Evolutionary conservation across 2,888 invertebrate genomes (phyloP).

Genomic region (Tromatobia lineatoria): DNA sequence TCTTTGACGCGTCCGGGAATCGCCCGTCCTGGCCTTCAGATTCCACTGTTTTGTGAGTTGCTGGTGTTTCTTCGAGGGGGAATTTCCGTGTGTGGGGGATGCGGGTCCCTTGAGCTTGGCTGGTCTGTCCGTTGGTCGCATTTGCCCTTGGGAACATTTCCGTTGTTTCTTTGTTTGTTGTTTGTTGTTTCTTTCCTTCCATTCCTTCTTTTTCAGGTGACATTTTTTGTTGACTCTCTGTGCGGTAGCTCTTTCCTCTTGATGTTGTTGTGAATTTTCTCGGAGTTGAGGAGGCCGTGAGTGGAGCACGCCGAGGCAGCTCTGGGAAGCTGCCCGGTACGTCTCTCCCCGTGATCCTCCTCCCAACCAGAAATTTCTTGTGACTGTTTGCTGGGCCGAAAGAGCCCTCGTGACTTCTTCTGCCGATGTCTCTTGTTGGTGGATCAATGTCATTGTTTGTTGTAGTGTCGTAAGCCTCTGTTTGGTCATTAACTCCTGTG

Average conservation of each 20-base stretch:
- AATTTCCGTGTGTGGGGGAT: conserved; percentile 3
- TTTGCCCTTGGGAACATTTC: not conserved
- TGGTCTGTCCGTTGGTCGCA: conserved; percentile 1
- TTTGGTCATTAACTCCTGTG: conserved; percentile 1
- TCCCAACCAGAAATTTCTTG: not conserved
- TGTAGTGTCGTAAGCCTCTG: not conserved
- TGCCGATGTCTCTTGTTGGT: conserved; percentile 5
- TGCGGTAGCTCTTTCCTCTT: not conserved
- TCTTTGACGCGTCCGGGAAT: conserved; percentile 3
- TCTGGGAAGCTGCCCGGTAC: conserved; percentile 6
- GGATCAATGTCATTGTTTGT: conserved; percentile 3
- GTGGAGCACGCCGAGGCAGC: not conserved
- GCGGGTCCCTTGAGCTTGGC: not conserved
- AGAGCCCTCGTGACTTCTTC: conserved; percentile 5
- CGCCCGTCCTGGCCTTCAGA: not conserved
- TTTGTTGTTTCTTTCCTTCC: conserved; percentile 1
- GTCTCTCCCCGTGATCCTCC: conserved; percentile 3
- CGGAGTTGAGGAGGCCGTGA: conserved; percentile 1
- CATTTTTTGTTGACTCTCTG: conserved; percentile 3
- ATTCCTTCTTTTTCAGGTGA: conserved; percentile 3
- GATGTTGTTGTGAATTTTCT: conserved; percentile 1
- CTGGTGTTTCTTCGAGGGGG: not conserved
- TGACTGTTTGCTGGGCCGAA: conserved; percentile 1
- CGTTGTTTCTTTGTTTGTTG: conserved; percentile 3
- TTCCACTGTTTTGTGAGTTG: not conserved